phyloP scores from a whole-genome alignment of 1,140 invertebrate species.

The Cotesia glomerata region DNA sequence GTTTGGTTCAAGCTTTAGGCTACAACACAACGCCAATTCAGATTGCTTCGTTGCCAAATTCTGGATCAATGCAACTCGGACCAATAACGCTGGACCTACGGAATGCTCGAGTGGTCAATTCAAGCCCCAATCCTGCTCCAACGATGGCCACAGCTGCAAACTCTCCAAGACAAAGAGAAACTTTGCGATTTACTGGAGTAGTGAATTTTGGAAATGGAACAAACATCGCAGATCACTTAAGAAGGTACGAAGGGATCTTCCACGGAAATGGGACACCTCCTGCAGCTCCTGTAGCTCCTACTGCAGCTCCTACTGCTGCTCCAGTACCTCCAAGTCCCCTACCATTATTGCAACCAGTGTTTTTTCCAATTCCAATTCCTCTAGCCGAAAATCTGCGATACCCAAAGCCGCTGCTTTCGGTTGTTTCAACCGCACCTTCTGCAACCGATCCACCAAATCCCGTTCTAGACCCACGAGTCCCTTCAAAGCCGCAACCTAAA shows the following conservation, averaged over 20 bases:
- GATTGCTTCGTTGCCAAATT: slow-evolving; percentile 49
- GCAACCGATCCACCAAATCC: neutral
- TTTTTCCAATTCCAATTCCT: slow-evolving; percentile 46
- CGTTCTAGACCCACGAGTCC: too few relatives aligned
- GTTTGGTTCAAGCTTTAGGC: slow-evolving; percentile 54
- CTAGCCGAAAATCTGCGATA: slow-evolving; percentile 38
- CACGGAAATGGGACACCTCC: slow-evolving; percentile 39
- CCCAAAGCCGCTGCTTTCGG: slow-evolving; percentile 23
- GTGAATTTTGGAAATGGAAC: slow-evolving; percentile 58
- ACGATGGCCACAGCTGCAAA: slow-evolving; percentile 11
- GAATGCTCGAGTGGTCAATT: neutral
- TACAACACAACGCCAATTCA: slow-evolving; percentile 50
- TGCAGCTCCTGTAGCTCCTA: neutral
- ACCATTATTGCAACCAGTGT: slow-evolving; percentile 33
- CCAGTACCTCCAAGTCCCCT: slow-evolving; percentile 24
- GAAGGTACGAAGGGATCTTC: slow-evolving; percentile 55
- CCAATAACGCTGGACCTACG: slow-evolving; percentile 22
- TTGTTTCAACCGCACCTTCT: neutral
- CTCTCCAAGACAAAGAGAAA: slow-evolving; percentile 44
- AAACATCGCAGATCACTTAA: slow-evolving; percentile 47
- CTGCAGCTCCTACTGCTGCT: slow-evolving; percentile 7
- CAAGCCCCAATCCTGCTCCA: neutral
- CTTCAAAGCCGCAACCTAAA: too few relatives aligned
- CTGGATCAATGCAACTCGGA: slow-evolving; percentile 21
- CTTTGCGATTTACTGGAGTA: slow-evolving; percentile 55